Evolutionary conservation across 2,888 invertebrate genomes (phyloP), one percentile per base, ranked within the genome.

Genomic region (Eudasyphora cyanicolor): DNA sequence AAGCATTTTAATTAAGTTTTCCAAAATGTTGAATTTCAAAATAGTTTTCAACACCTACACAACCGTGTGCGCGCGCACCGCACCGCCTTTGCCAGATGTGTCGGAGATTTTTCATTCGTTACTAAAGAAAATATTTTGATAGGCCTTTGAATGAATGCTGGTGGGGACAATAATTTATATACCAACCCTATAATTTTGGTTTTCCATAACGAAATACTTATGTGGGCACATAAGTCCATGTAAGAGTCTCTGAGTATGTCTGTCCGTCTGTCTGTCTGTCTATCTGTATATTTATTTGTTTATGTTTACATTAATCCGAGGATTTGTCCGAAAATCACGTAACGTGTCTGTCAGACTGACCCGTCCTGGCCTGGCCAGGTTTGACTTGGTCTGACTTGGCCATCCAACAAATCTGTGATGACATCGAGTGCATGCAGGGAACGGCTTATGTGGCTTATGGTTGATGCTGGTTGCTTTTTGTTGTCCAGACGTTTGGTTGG

Each of bases 291-390:
- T 2, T n/a, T 49, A 2, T 49, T n/a, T n/a, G 67, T 45, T 76
- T 64, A 54, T 70, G 71, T 70, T 74, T 75, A 60, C 74, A 57
- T 79, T 82, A 77, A 79, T 75, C 76, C 73, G 51, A 35, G 27
- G 60, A 76, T 79, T 79, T 79, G 42, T 24, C 29, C 54, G 75
- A 82, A 78, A 78, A 75, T 76, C 78, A 75, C 71, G 62, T 76
- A 79, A 45, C 32, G 32, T 32, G 27, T 71, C 35, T 29, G 67
- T 42, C n/a, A 14, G 3, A 27, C 3, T 29, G 17, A 17, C 35
- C 17, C 17, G 17, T 21, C 19, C 35, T 67, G 29, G 67, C 12
- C 42, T 12, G 38, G 21, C 38, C 62, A 32, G n/a, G n/a, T n/a
- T n/a, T 29, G 17, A 17, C 35, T 32, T 17, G 17, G 35, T 19